A percentile compares a stretch with the other conserved stretches of the same genome.
Conservation (phyloP, 35 echinoderm and acorn worm species). For the Lytechinus pictus region DNA sequence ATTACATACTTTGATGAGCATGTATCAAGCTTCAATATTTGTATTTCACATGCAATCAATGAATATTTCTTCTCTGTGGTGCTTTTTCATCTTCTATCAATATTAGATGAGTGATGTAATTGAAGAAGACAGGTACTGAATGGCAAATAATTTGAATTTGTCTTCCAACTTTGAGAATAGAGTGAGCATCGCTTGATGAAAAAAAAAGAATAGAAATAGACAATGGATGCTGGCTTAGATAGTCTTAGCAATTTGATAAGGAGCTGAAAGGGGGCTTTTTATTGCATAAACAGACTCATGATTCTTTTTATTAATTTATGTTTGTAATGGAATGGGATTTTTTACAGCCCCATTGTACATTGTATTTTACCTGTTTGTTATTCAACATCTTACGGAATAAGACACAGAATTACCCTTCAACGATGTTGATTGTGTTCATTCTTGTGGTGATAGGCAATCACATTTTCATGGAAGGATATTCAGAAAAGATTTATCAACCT, state of each 20-base stretch:
- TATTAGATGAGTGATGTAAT: neutral
- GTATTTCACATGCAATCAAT: neutral
- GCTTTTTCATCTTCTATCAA: too few relatives aligned
- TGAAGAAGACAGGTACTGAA: neutral
- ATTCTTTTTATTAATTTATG: neutral
- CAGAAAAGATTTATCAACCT: too few relatives aligned
- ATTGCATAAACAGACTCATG: neutral
- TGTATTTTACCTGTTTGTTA: too few relatives aligned
- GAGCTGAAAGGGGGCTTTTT: neutral
- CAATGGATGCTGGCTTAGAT: neutral
- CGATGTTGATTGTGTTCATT: too few relatives aligned
- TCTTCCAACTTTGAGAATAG: slow-evolving; percentile 2
- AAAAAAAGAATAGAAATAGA: neutral
- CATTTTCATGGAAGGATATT: too few relatives aligned
- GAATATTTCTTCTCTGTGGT: too few relatives aligned
- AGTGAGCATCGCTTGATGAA: neutral
- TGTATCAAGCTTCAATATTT: neutral
- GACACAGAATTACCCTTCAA: too few relatives aligned
- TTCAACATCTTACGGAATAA: too few relatives aligned
- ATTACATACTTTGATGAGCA: neutral
- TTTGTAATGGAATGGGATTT: neutral
- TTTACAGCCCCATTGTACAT: neutral
- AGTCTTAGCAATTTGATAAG: neutral
- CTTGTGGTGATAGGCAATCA: too few relatives aligned
- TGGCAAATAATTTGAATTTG: slow-evolving; percentile 22